Base-by-base conservation (phyloP, 2,113 vertebrate genomes). In the Eptesicus fuscus region DNA sequence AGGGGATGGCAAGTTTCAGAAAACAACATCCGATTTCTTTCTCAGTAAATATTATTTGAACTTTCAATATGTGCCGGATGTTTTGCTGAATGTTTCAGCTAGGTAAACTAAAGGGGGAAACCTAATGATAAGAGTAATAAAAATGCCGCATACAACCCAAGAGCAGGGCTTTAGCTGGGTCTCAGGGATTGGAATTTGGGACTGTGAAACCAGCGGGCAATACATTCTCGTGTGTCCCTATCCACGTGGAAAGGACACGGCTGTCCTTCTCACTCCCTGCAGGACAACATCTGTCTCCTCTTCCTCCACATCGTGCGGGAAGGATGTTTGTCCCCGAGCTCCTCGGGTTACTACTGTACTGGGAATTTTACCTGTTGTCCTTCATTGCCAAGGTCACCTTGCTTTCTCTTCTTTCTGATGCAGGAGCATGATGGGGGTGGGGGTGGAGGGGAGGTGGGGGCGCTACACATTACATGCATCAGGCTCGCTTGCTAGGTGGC, bases 211-310 rank as follows among this genome's bases (percentile, higher is more conserved):
- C 42, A 47, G 44, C 1, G 35, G 88, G 22, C 94, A 84, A 88
- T 13, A 20, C 0, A 22, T 63, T 90, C 88, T 63, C 47, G 76
- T 47, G 35, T 83, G 51, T 44, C 93, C n/a, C 11, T 85, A 28
- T 61, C 51, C 11, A 14, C 37, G n/a, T 82, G 22, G 7, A 53
- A n/a, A 85, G 23, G 91, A 65, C 12, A 22, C 12, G 7, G 92
- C 40, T 79, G 32, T 73, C 42, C 12, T 63, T 53, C 71, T 92
- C 20, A 35, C 13, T 85, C 47, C 63, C 40, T 20, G 7, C 14
- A 59, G 78, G 73, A 84, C 59, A 84, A 49, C 40, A 49, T 65
- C 49, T 80, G 76, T 93, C n/a, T 92, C 80, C 37, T 82, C 37
- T 63, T 47, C 63, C 74, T 79, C 49, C 56, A 44, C 49, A 67